Conservation (phyloP, 2,113 vertebrate species). For the Eurypyga helias region DNA sequence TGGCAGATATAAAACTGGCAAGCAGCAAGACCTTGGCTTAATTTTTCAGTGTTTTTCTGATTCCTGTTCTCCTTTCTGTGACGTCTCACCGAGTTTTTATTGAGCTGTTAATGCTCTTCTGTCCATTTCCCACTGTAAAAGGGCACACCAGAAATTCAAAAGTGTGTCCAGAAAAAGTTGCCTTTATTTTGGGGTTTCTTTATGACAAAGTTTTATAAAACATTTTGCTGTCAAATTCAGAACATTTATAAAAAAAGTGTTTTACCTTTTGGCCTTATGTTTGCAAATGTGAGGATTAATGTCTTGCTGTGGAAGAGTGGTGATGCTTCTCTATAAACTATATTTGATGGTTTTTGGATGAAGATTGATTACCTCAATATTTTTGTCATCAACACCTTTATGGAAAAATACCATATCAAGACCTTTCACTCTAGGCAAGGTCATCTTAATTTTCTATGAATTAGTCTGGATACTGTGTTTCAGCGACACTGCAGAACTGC, state of each 20-base stretch:
- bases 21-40: neutral
- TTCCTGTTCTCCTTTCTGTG: neutral
- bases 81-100: neutral
- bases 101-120: neutral
- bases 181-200: neutral
- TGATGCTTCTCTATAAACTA: neutral
- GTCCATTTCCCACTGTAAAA: neutral
- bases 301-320: neutral
- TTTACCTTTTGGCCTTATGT: neutral
- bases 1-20: neutral
- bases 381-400: neutral
- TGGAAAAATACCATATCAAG: neutral
- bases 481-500: neutral
- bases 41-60: conserved; percentile 2
- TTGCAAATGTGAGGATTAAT: neutral
- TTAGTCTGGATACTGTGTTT: neutral
- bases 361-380: neutral
- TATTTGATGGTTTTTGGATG: neutral
- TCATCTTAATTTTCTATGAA: neutral
- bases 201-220: neutral
- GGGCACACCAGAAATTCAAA: neutral
- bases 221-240: neutral
- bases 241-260: neutral
- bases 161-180: neutral
- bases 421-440: neutral